These are phyloP conservation scores for Amphimallon solstitiale DNA, from an alignment of 2,888 invertebrate species.

Conservation along the genomic window DNA sequence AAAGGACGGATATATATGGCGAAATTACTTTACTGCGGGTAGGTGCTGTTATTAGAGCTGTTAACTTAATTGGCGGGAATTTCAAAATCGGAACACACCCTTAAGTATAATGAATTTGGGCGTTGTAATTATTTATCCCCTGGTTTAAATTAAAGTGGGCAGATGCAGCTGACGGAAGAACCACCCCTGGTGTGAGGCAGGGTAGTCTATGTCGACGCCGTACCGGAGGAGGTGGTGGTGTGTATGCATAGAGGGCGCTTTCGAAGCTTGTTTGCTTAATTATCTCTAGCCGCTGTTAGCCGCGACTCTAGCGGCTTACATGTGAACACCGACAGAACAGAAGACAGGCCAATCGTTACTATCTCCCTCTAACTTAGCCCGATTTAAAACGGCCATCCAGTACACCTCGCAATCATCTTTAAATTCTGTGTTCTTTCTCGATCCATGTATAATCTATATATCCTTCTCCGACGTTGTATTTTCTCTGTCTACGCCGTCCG, in stretches of 20 bases:
- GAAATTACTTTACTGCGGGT: slow-evolving; percentile 12
- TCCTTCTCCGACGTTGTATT: slow-evolving; percentile 42
- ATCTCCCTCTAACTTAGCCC: slow-evolving; percentile 1
- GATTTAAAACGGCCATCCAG: slow-evolving; percentile 18
- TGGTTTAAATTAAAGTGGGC: slow-evolving; percentile 54
- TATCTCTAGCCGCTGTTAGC: slow-evolving; percentile 49
- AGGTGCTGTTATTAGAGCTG: slow-evolving; percentile 36
- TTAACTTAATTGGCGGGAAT: slow-evolving; percentile 46
- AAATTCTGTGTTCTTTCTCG: slow-evolving; percentile 21
- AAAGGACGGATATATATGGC: neutral
- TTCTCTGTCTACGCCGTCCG: slow-evolving; percentile 47
- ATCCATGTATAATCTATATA: slow-evolving; percentile 23
- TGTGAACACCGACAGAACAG: slow-evolving; percentile 26
- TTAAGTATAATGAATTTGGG: slow-evolving; percentile 53
- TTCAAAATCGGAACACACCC: slow-evolving; percentile 47
- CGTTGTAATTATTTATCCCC: slow-evolving; percentile 53
- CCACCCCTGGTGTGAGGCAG: slow-evolving; percentile 40
- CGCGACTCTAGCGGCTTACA: slow-evolving; percentile 30
- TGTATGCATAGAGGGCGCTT: slow-evolving; percentile 49
- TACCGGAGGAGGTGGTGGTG: slow-evolving; percentile 2
- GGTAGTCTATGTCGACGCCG: slow-evolving; percentile 22
- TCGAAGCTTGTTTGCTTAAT: slow-evolving; percentile 52
- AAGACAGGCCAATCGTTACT: slow-evolving; percentile 12
- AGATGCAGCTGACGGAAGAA: slow-evolving; percentile 53
- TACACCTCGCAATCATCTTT: slow-evolving; percentile 46